phyloP scores from a whole-genome alignment of 2,888 invertebrate genomes.

The Lasioglossum calceatum region DNA sequence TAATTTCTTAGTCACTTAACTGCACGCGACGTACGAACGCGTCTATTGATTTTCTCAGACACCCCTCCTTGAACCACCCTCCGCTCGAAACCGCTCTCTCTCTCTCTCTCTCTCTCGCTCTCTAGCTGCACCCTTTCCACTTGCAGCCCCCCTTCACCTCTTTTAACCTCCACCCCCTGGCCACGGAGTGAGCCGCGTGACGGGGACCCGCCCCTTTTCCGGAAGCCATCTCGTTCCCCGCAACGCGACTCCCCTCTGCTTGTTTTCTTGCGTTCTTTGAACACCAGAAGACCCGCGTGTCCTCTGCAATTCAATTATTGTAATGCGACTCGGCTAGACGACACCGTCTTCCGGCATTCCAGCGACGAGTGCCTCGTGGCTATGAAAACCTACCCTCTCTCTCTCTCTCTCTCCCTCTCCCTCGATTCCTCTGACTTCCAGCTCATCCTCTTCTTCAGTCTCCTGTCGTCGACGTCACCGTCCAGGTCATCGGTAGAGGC shows the following conservation, averaged over 20 bases:
- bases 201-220: conserved; percentile 75
- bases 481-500: not conserved
- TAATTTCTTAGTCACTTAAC: conserved; percentile 83
- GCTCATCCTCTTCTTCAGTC: not conserved
- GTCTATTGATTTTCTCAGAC: conserved; percentile 81
- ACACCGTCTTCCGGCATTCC: conserved; percentile 63
- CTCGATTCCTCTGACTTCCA: not conserved
- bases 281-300: conserved; percentile 77
- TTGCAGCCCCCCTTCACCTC: conserved; percentile 48
- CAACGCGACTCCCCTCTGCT: conserved; percentile 72
- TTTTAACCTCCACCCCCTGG: conserved; percentile 62
- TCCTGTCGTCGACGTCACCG: conserved; percentile 1
- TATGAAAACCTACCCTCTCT: conserved; percentile 38
- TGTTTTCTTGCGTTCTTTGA: conserved; percentile 77
- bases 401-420: not conserved
- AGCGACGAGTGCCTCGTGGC: conserved; percentile 56
- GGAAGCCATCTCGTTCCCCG: conserved; percentile 74
- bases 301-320: conserved; percentile 79
- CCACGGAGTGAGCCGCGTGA: conserved; percentile 51
- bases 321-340: conserved; percentile 73
- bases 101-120: not conserved
- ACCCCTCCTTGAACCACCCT: conserved; percentile 62
- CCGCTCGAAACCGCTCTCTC: conserved; percentile 33
- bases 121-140: conserved; percentile 40
- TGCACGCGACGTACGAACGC: conserved; percentile 82